phyloP scores from a whole-genome alignment of 2,888 invertebrate genomes.

The Agrotis clavis region DNA sequence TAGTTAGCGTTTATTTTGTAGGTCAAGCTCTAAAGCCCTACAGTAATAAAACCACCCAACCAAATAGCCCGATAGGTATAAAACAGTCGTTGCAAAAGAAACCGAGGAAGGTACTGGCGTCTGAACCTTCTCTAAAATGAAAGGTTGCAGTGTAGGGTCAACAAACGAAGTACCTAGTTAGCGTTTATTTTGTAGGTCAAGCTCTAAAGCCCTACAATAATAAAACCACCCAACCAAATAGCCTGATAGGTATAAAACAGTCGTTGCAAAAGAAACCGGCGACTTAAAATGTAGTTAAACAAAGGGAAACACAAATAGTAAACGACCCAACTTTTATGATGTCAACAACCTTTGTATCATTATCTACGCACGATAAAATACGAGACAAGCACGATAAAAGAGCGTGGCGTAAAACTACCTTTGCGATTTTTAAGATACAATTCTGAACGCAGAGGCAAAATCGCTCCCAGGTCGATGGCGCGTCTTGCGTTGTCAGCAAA shows the following conservation, averaged over 20 bases:
- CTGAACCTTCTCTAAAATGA: too few species aligned
- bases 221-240: constrained; percentile 15
- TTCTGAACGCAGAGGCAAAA: too few species aligned
- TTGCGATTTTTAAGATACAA: neutral
- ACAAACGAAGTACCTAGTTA: neutral
- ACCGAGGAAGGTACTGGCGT: too few species aligned
- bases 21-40: constrained; percentile 13
- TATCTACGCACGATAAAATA: neutral
- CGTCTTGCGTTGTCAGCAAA: too few species aligned
- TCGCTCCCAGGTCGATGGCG: too few species aligned
- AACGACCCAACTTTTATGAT: constrained; percentile 20
- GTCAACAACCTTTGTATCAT: constrained; percentile 34
- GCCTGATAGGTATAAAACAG: constrained; percentile 22
- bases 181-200: constrained; percentile 10
- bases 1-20: neutral
- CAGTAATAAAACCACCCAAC: neutral
- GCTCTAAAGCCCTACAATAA: neutral
- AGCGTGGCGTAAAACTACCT: neutral
- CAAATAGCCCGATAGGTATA: constrained; percentile 22
- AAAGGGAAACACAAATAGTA: neutral
- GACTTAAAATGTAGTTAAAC: constrained; percentile 16
- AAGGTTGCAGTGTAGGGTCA: neutral
- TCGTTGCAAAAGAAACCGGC: constrained; percentile 10
- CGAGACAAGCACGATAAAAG: neutral
- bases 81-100: constrained; percentile 25